phyloP scores from a whole-genome alignment of 2,113 vertebrate genomes.

The Aplodontia rufa region DNA sequence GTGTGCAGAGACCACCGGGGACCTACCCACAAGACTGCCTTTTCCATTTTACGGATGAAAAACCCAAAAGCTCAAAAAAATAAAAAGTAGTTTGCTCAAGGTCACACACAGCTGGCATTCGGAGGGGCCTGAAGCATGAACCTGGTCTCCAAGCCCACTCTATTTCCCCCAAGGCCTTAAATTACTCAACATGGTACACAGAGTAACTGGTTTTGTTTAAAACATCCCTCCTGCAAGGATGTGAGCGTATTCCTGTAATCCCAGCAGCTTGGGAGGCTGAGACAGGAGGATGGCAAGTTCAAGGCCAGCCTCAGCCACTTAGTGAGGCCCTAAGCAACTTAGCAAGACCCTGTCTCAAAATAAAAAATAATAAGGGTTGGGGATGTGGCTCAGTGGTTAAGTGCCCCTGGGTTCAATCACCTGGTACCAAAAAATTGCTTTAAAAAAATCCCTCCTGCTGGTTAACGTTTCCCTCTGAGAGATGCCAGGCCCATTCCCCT shows the following conservation, averaged over 20 bases:
- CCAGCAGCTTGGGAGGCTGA: no score
- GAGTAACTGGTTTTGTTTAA: neutral
- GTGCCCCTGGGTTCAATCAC: no score
- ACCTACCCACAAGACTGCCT: neutral
- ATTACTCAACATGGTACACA: neutral
- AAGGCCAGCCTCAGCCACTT: no score
- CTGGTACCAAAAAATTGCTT: no score
- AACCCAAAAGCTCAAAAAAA: neutral
- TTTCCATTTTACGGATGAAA: neutral
- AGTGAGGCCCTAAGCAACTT: no score
- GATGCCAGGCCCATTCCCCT: neutral
- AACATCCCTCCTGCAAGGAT: neutral
- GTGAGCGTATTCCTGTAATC: no score
- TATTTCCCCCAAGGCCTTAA: neutral
- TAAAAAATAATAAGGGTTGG: no score
- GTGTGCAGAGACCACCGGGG: neutral
- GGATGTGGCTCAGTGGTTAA: no score
- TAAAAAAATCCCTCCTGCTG: no score
- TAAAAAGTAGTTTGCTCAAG: neutral
- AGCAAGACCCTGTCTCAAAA: no score
- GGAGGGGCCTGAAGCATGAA: neutral
- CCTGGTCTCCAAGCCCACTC: neutral
- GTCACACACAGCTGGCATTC: neutral
- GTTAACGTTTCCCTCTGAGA: neutral
- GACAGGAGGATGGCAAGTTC: no score